Evolutionary conservation across 1,140 invertebrate species (phyloP), one percentile per base, ranked within the genome.

Genomic region (Drosophila jambulina): DNA sequence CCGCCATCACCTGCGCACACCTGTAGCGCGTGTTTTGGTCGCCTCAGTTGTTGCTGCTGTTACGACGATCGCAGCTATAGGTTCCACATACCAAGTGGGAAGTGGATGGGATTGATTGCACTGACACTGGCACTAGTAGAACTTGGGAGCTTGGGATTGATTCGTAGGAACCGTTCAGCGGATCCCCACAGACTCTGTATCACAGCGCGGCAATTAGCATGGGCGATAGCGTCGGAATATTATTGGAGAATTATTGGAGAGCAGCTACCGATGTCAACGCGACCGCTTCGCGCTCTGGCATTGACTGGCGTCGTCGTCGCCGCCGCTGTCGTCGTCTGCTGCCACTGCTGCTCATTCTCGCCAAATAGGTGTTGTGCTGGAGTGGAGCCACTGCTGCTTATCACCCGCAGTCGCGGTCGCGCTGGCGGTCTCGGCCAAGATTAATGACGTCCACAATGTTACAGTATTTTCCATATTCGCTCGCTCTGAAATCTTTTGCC

Each of bases 241-340:
- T 48, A 65, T 49, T 68, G 38, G 51, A 62, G 65, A 49, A 72
- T 67, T 74, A 76, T 79, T 86, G 63, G 75, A 83, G 71, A 82
- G 82, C 78, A 78, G 82, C 78, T 77, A 34, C 84, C 82, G 82
- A 82, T 86, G 82, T 87, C 82, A 86, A 86, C 82, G 80, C 82
- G 82, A 80, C 79, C 75, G 79, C 70, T 82, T 87, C 84, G 80
- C 83, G 83, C 82, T 87, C 83, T 88, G 84, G 51, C 84, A 88
- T 86, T 86, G 84, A 86, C 83, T 86, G 82, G 64, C 72, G 62
- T 32, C 51, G 82, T 21, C 34, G 72, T 43, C 25, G 57, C 27
- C 46, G 78, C 19, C 45, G 69, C 17, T 42, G 56, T 17, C 34
- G 51, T 7, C 49, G 70, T n/a, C 34, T 6, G n/a, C 51, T 36